These are phyloP conservation scores for Drosophila prosaltans DNA, from an alignment of 1,140 invertebrate genomes.

Conservation along the genomic window DNA sequence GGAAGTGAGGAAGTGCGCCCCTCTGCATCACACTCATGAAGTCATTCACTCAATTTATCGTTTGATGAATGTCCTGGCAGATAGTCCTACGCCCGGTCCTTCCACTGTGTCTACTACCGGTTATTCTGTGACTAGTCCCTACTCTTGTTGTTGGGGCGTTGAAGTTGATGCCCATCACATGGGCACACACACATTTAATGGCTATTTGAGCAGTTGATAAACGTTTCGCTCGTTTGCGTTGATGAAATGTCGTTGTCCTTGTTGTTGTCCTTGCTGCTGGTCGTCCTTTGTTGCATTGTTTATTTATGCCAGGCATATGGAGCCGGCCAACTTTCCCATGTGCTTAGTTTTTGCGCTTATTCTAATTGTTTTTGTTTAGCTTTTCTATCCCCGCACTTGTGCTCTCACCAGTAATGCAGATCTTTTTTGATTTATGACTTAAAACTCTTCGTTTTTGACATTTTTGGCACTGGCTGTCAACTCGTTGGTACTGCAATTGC, in stretches of 20 bases:
- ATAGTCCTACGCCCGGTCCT: constrained; percentile 55
- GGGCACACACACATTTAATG: constrained; percentile 79
- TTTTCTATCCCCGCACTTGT: constrained; percentile 22
- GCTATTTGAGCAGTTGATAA: constrained; percentile 83
- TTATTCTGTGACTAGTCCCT: constrained; percentile 2
- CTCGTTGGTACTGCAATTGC: constrained; percentile 36
- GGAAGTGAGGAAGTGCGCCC: constrained; percentile 71
- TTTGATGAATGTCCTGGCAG: constrained; percentile 83
- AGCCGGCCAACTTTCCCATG: constrained; percentile 37
- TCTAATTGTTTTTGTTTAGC: constrained; percentile 79
- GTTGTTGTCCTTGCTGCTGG: constrained; percentile 36
- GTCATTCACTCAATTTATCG: constrained; percentile 83
- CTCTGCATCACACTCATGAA: constrained; percentile 76
- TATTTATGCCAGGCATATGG: constrained; percentile 75
- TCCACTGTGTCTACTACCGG: constrained; percentile 16
- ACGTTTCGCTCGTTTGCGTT: constrained; percentile 81
- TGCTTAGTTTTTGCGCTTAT: constrained; percentile 75
- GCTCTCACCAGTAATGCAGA: constrained; percentile 30
- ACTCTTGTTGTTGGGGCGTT: constrained; percentile 35
- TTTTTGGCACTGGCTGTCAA: constrained; percentile 26
- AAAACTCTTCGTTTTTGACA: constrained; percentile 27
- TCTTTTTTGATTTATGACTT: constrained; percentile 68
- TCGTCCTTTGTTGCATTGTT: constrained; percentile 69
- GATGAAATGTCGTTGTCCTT: constrained; percentile 78
- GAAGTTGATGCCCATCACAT: constrained; percentile 36